These are phyloP conservation scores for Calidris pugnax DNA, from an alignment of 2,113 vertebrate species.

Conservation along the genomic window DNA sequence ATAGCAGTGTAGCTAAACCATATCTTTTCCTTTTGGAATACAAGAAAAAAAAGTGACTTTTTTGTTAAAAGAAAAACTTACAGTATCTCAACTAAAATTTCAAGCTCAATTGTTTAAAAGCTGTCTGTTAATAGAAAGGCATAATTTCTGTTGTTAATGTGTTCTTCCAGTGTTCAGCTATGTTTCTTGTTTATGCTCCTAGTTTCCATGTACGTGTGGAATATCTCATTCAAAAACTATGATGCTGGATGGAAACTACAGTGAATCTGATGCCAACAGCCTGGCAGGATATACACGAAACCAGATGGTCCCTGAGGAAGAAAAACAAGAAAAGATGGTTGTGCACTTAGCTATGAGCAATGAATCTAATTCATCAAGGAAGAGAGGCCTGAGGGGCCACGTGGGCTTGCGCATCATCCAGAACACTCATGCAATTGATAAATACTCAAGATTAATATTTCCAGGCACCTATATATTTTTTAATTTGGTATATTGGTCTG, in stretches of 20 bases:
- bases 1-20: background rate
- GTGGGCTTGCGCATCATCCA: conserved; percentile 85
- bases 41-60: background rate
- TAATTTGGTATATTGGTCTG: conserved; percentile 96
- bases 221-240: conserved; percentile 85
- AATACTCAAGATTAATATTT: conserved; percentile 93
- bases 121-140: background rate
- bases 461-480: conserved; percentile 93
- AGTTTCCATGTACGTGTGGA: conserved; percentile 85
- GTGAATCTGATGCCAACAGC: conserved; percentile 88
- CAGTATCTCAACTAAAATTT: background rate
- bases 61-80: background rate
- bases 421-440: conserved; percentile 92
- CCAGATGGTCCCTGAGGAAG: conserved; percentile 82
- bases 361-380: conserved; percentile 79
- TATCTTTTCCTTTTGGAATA: background rate
- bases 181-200: conserved; percentile 38
- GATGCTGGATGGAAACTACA: conserved; percentile 88
- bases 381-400: conserved; percentile 79
- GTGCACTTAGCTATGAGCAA: conserved; percentile 85
- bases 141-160: background rate
- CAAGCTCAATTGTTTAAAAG: background rate
- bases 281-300: conserved; percentile 85
- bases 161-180: background rate
- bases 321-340: conserved; percentile 87